Evolutionary conservation across 2,888 invertebrate genomes (phyloP).

Genomic region (Diaperis boleti): DNA sequence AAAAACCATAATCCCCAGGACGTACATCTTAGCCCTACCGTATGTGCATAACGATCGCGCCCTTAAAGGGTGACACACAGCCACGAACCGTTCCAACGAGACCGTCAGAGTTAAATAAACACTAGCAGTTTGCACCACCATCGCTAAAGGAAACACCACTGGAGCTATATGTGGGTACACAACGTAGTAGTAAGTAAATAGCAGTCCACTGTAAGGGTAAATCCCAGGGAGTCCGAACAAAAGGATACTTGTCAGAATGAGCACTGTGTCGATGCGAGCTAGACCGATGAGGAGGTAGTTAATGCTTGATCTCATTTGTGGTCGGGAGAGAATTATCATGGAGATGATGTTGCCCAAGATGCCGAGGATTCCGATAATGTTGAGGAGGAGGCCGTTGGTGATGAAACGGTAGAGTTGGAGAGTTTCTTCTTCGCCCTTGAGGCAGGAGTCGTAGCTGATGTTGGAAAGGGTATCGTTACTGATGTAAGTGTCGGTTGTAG

Average conservation of each 20-base stretch:
- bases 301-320: conserved; percentile 96
- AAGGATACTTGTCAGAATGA: conserved; percentile 87
- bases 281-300: conserved; percentile 94
- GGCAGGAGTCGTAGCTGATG: conserved; percentile 42
- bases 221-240: conserved; percentile 91
- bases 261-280: conserved; percentile 92
- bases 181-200: conserved; percentile 83
- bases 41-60: conserved; percentile 93
- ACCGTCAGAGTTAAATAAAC: conserved; percentile 93
- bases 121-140: conserved; percentile 92
- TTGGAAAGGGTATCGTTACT: conserved; percentile 22
- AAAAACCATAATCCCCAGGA: conserved; percentile 83
- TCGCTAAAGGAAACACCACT: conserved; percentile 84
- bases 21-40: conserved; percentile 86
- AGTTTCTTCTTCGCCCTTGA: conserved; percentile 60
- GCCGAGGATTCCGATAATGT: conserved; percentile 84
- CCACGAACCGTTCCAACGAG: conserved; percentile 94
- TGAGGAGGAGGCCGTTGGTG: conserved; percentile 84
- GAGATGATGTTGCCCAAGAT: conserved; percentile 91
- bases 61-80: conserved; percentile 89
- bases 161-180: conserved; percentile 86
- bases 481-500: conserved; percentile 12
- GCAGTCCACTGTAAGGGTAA: conserved; percentile 82
- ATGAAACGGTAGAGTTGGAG: conserved; percentile 79
- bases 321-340: conserved; percentile 90